Evolutionary conservation across 2,797 vertebrate species (phyloP), one percentile per base, ranked within the genome.

Genomic region (Danio albolineatus): DNA sequence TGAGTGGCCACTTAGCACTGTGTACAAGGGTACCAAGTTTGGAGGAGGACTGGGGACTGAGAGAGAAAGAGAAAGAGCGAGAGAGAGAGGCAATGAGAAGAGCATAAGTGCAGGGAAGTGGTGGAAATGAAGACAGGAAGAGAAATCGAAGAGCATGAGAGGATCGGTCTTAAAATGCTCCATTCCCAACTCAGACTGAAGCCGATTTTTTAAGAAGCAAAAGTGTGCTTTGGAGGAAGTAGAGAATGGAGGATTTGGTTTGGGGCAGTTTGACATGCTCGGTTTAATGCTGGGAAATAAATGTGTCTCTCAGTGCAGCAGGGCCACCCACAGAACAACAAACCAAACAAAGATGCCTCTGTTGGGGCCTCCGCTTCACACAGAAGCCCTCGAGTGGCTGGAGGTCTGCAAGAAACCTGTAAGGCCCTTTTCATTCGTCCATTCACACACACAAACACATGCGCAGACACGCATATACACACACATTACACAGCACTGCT

Each of bases 251-350:
- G 54, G 64, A 78, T 80, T 86, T 76, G 36, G 72, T 54, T 65
- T 54, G 36, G 51, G 59, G 53, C 53, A 54, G 44, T 87, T 79
- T 78, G 67, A 80, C 51, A 76, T 59, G 54, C 90, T 91, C 89
- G 92, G 92, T 95, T 95, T 94, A 93, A 93, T 94, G 92, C 83
- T 89, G 89, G 88, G 92, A 94, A 93, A 94, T 92, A 94, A 95
- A 93, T 89, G 93, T 89, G 90, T 90, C 93, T 84, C 91, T 93
- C 90, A 82, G 72, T 69, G 86, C 81, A 44, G 79, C 87, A 51
- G 88, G 95, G 93, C 95, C 95, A 95, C 95, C 95, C 95, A 95
- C 94, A 93, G 94, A 93, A 94, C 89, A 75, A 87, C 86, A 84
- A 86, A 85, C 89, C 87, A 90, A 92, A 96, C 95, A 97, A 96